phyloP scores from a whole-genome alignment of 92 coral and sea anemone genomes.

The Umimayanthus kanabou region DNA sequence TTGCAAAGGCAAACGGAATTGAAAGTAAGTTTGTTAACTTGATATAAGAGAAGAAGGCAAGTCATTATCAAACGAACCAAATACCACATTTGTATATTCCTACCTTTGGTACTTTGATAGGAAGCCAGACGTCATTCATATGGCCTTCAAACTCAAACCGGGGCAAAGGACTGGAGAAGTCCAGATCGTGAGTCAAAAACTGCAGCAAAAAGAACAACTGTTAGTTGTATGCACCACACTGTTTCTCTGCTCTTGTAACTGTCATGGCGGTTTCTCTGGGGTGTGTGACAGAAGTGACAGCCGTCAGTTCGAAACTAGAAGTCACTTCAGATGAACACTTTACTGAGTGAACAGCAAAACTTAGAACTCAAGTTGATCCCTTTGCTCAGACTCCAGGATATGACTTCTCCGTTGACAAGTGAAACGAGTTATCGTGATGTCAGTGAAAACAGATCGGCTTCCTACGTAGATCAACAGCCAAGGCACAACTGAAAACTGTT shows the following conservation, averaged over 20 bases:
- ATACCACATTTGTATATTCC: not conserved
- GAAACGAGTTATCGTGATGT: too few relatives aligned
- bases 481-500: too few relatives aligned
- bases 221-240: not conserved
- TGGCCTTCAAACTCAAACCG: constrained; percentile 82
- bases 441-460: too few relatives aligned
- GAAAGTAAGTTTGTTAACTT: not conserved
- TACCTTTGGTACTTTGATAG: constrained; percentile 90
- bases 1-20: not conserved
- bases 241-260: not conserved
- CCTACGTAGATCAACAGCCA: too few relatives aligned
- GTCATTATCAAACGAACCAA: not conserved
- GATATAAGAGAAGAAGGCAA: not conserved
- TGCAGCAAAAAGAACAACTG: constrained; percentile 28
- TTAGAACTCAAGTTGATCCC: too few relatives aligned
- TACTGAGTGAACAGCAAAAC: too few relatives aligned
- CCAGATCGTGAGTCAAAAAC: constrained; percentile 88
- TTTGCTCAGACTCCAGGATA: too few relatives aligned
- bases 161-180: constrained; percentile 87
- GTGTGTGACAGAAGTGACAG: too few relatives aligned
- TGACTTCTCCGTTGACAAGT: too few relatives aligned
- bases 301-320: too few relatives aligned
- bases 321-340: too few relatives aligned
- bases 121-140: constrained; percentile 88
- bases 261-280: not conserved